These are phyloP conservation scores for Euglossa dilemma DNA, from an alignment of 1,140 invertebrate genomes.

Conservation along the genomic window DNA sequence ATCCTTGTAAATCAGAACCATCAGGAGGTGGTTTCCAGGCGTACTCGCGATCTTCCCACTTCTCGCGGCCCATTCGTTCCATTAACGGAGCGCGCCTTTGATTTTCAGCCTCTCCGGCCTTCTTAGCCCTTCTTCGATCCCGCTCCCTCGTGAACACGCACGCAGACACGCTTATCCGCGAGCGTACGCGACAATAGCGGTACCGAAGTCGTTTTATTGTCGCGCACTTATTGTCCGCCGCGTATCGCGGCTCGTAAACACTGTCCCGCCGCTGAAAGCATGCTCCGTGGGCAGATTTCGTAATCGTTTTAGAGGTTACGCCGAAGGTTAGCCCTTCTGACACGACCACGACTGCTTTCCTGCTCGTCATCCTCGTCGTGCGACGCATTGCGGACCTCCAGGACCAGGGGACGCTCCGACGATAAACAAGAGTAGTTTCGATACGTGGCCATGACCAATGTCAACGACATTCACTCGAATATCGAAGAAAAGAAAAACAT, in stretches of 20 bases:
- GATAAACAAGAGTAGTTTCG: not conserved
- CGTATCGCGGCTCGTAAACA: constrained; percentile 51
- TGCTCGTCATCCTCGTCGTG: not conserved
- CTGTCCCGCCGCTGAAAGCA: constrained; percentile 28
- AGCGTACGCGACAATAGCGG: constrained; percentile 41
- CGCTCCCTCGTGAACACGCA: not conserved
- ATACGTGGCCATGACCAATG: not conserved
- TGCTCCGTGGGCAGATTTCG: constrained; percentile 39
- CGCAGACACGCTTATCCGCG: not conserved
- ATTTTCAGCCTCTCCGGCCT: constrained; percentile 25
- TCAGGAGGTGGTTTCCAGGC: not conserved
- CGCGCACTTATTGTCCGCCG: constrained; percentile 52
- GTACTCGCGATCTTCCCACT: constrained; percentile 4
- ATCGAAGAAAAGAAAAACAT: not conserved
- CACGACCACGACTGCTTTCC: not conserved
- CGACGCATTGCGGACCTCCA: constrained; percentile 40
- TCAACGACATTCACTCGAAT: not conserved
- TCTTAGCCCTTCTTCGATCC: constrained; percentile 2
- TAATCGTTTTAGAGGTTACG: constrained; percentile 50
- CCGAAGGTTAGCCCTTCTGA: constrained; percentile 29
- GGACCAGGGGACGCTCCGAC: not conserved
- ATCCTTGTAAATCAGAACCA: constrained; percentile 12
- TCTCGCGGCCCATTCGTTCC: constrained; percentile 21
- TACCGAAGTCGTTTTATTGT: constrained; percentile 43
- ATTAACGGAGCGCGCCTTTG: constrained; percentile 31